Conservation (phyloP, 2,113 vertebrate species). For the Opisthocomus hoazin region DNA sequence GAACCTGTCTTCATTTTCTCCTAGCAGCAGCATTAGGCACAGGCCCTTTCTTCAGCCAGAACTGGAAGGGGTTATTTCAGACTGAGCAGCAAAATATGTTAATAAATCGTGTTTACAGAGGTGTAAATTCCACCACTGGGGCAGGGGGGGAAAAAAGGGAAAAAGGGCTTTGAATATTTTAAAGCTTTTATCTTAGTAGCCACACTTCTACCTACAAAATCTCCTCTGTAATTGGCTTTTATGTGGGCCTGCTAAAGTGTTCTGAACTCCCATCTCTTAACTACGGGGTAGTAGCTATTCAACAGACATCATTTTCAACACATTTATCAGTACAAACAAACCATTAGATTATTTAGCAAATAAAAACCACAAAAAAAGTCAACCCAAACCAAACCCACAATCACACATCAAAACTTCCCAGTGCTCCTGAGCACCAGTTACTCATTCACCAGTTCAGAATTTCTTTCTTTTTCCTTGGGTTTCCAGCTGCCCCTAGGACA, state of each 20-base stretch:
- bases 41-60: not conserved
- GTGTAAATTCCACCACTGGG: not conserved
- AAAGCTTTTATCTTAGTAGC: not conserved
- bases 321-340: not conserved
- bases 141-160: rapidly evolving
- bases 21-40: not conserved
- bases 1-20: not conserved
- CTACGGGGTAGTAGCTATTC: not conserved
- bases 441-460: not conserved
- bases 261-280: not conserved
- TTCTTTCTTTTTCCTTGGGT: not conserved
- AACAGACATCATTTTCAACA: not conserved
- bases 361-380: not conserved
- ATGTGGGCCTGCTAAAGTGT: not conserved
- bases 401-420: not conserved
- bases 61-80: not conserved
- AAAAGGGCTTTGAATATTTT: not conserved
- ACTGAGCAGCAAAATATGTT: not conserved
- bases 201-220: not conserved
- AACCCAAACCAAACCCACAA: not conserved
- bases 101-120: not conserved
- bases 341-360: not conserved
- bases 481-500: not conserved
- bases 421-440: not conserved
- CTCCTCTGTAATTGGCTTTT: not conserved